These are phyloP conservation scores for Seriola quinqueradiata DNA, from an alignment of 2,113 vertebrate species.

Conservation along the genomic window DNA sequence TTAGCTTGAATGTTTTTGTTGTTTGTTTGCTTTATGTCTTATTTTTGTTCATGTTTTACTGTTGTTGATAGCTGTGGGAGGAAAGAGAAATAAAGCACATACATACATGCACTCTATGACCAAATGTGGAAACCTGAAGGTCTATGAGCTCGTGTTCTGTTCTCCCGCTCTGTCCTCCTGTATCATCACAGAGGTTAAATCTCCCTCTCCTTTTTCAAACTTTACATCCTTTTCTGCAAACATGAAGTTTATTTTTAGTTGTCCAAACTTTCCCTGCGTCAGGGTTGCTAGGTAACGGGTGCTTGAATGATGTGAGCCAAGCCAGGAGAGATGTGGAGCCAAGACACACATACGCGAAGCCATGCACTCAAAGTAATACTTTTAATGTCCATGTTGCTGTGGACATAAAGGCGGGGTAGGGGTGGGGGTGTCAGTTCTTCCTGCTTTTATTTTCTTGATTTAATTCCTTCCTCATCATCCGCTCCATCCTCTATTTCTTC, in stretches of 20 bases:
- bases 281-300: constrained; percentile 81
- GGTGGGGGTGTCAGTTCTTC: too few relatives aligned
- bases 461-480: constrained; percentile 21
- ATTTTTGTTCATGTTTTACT: not conserved
- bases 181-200: constrained; percentile 58
- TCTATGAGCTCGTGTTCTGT: constrained; percentile 15
- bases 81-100: not conserved
- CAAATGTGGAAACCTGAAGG: not conserved
- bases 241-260: constrained; percentile 82
- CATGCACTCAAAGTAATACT: constrained; percentile 19
- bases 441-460: constrained; percentile 13
- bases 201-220: constrained; percentile 52
- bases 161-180: constrained; percentile 31
- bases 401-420: not conserved
- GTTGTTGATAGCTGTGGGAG: not conserved
- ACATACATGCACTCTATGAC: not conserved
- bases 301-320: constrained; percentile 76
- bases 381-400: constrained; percentile 30
- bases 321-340: constrained; percentile 60
- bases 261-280: constrained; percentile 79
- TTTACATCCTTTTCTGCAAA: constrained; percentile 76
- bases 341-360: constrained; percentile 32
- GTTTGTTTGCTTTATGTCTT: too few relatives aligned
- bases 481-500: not conserved
- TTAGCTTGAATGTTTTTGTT: not conserved